Conservation (phyloP, 2,888 invertebrate genomes). For the Bembecia ichneumoniformis region DNA sequence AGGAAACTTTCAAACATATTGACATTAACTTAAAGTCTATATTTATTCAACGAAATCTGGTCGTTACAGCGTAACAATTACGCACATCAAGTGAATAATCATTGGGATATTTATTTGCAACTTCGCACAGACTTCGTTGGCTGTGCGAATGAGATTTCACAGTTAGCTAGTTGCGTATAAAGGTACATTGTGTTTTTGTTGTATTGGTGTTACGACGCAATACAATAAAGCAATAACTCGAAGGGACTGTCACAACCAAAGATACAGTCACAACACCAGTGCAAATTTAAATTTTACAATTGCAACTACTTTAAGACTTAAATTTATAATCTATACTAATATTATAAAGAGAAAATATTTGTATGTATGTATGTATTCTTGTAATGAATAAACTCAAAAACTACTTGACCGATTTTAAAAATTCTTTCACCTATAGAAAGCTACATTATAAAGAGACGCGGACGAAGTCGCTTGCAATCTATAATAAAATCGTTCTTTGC, state of each 20-base stretch:
- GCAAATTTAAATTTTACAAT: constrained; percentile 41
- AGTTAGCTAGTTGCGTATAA: constrained; percentile 30
- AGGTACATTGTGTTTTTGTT: constrained; percentile 12
- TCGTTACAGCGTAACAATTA: neutral
- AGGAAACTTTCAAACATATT: constrained; percentile 10
- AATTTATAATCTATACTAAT: too few relatives aligned
- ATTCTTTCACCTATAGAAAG: too few relatives aligned
- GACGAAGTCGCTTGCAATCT: too few relatives aligned
- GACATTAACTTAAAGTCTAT: constrained; percentile 4
- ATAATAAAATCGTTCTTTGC: too few relatives aligned
- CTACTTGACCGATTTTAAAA: too few relatives aligned
- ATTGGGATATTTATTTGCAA: constrained; percentile 41
- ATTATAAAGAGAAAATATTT: too few relatives aligned
- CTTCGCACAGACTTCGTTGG: constrained; percentile 33
- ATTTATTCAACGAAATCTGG: constrained; percentile 10
- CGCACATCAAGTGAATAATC: constrained; percentile 34
- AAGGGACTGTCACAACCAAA: constrained; percentile 24
- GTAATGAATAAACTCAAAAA: too few relatives aligned
- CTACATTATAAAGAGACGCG: too few relatives aligned
- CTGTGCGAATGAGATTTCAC: constrained; percentile 39
- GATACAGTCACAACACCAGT: constrained; percentile 25
- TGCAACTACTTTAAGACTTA: constrained; percentile 4
- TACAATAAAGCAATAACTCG: constrained; percentile 29
- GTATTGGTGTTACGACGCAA: constrained; percentile 12
- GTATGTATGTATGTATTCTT: too few relatives aligned